phyloP scores from a whole-genome alignment of 2,113 vertebrate genomes.

The Channa argus region DNA sequence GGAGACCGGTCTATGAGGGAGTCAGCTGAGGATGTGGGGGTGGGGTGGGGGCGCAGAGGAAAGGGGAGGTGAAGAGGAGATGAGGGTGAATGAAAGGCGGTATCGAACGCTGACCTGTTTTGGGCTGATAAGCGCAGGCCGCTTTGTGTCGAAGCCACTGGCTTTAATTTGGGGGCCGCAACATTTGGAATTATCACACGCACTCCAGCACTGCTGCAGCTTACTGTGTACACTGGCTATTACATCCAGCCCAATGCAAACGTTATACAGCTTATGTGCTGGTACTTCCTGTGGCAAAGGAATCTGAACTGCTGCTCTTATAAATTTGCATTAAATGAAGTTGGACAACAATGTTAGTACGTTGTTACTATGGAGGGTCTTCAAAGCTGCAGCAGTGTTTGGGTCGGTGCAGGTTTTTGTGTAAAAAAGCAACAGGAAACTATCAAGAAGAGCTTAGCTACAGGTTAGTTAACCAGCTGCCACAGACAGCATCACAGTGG shows the following conservation, averaged over 20 bases:
- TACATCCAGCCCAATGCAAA: conserved; percentile 71
- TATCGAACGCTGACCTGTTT: conserved; percentile 86
- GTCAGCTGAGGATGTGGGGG: conserved; percentile 74
- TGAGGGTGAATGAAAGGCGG: conserved; percentile 78
- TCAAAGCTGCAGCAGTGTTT: background rate
- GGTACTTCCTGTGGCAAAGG: conserved; percentile 61
- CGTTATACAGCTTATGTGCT: conserved; percentile 68
- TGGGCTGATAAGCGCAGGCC: conserved; percentile 81
- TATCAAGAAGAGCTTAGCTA: too few relatives aligned
- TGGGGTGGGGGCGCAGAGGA: conserved; percentile 63
- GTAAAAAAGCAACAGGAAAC: conserved; percentile 4
- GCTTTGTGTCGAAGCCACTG: conserved; percentile 79
- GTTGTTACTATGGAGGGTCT: conserved; percentile 11
- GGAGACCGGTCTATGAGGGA: conserved; percentile 71
- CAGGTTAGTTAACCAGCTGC: too few relatives aligned
- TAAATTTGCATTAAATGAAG: conserved; percentile 54
- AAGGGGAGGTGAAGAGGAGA: conserved; percentile 66
- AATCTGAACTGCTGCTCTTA: conserved; percentile 48
- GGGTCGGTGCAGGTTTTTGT: background rate
- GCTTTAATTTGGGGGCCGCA: conserved; percentile 82
- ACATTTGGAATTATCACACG: conserved; percentile 83
- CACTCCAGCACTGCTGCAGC: conserved; percentile 70
- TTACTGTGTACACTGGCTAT: conserved; percentile 66
- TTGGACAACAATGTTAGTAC: background rate
- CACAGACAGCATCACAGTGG: too few relatives aligned